Conservation (phyloP, 1,140 invertebrate genomes). For the Ceratina japonica region DNA sequence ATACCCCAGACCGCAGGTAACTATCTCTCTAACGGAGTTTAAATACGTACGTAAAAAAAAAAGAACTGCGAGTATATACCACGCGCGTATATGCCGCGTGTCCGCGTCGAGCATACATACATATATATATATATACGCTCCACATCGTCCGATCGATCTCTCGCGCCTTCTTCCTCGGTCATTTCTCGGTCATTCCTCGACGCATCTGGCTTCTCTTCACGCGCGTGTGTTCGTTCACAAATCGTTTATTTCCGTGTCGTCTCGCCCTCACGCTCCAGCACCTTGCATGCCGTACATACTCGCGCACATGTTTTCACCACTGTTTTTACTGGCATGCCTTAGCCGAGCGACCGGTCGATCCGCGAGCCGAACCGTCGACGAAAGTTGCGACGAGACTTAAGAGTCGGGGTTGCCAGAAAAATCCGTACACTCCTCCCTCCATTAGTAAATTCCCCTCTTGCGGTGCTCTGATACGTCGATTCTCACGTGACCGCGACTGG, state of each 20-base stretch:
- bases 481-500: too few species aligned
- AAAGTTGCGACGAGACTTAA: too few species aligned
- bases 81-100: conserved; percentile 43
- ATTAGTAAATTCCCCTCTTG: too few species aligned
- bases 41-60: conserved; percentile 59
- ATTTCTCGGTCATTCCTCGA: conserved; percentile 28
- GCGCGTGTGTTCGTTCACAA: conserved; percentile 27
- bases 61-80: background rate
- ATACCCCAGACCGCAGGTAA: conserved; percentile 75
- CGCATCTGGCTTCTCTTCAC: conserved; percentile 1
- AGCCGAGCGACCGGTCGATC: conserved; percentile 36
- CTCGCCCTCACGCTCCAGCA: conserved; percentile 19
- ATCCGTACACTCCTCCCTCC: too few species aligned
- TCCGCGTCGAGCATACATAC: too few species aligned
- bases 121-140: too few species aligned
- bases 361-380: conserved; percentile 2
- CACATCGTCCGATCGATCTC: conserved; percentile 49
- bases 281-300: conserved; percentile 57
- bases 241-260: conserved; percentile 16
- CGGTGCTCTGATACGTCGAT: too few species aligned
- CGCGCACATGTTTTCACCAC: conserved; percentile 48
- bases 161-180: conserved; percentile 19
- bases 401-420: too few species aligned
- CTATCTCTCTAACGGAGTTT: conserved; percentile 73
- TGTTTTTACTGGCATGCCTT: conserved; percentile 38